Evolutionary conservation across 2,888 invertebrate species (phyloP).

Genomic region (Marasmarcha lunaedactyla): DNA sequence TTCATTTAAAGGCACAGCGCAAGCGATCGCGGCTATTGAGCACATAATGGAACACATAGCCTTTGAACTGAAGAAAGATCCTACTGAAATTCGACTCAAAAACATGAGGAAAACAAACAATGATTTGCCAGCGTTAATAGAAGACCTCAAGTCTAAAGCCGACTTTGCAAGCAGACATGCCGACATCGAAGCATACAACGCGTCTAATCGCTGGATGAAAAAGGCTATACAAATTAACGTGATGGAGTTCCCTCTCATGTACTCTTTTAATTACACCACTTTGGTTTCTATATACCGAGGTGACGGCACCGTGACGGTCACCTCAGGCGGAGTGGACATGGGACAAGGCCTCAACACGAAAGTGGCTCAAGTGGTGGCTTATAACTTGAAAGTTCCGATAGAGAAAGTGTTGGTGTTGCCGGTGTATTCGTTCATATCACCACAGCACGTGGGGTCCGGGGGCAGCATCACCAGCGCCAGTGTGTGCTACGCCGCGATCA

Average conservation of each 20-base stretch:
- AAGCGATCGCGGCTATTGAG: slow-evolving; percentile 30
- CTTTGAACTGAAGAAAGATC: slow-evolving; percentile 22
- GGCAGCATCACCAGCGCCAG: slow-evolving; percentile 31
- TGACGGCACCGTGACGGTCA: slow-evolving; percentile 74
- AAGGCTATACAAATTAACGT: slow-evolving; percentile 24
- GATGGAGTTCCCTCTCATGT: slow-evolving; percentile 25
- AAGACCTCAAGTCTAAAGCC: slow-evolving; percentile 23
- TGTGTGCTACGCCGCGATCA: slow-evolving; percentile 26
- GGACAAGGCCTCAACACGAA: slow-evolving; percentile 79
- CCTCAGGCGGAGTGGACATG: slow-evolving; percentile 73
- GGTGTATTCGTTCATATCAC: slow-evolving; percentile 22
- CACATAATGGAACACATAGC: slow-evolving; percentile 35
- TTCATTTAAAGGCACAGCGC: slow-evolving; percentile 11
- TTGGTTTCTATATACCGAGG: slow-evolving; percentile 38
- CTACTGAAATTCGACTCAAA: slow-evolving; percentile 23
- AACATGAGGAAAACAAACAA: slow-evolving; percentile 29
- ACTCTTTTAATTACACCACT: slow-evolving; percentile 27
- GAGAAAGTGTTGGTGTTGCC: slow-evolving; percentile 25
- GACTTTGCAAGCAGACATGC: slow-evolving; percentile 22
- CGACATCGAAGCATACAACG: slow-evolving; percentile 23
- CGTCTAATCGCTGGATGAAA: slow-evolving; percentile 31
- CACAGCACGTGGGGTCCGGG: slow-evolving; percentile 26
- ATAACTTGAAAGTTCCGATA: slow-evolving; percentile 24
- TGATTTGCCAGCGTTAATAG: slow-evolving; percentile 23
- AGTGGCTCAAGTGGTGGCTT: slow-evolving; percentile 27